A percentile compares a stretch with the other conserved stretches of the same genome.
Evolutionary conservation across 2,888 invertebrate genomes (phyloP).

Genomic region (Latheticus oryzae): DNA sequence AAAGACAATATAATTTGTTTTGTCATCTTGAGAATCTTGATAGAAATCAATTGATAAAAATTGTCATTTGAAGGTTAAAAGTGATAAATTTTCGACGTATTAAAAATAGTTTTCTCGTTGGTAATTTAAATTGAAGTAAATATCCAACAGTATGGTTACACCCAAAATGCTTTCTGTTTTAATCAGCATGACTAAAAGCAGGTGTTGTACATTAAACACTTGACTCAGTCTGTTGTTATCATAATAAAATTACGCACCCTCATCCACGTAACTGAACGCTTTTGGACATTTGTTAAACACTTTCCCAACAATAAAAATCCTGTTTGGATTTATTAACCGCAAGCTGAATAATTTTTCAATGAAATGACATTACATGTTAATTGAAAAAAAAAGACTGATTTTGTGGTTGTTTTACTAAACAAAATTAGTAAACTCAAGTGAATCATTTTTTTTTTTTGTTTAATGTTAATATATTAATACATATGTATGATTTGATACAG

Average conservation of each 20-base stretch:
- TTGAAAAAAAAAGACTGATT: too few species aligned
- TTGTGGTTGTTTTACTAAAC: too few species aligned
- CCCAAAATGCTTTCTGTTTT: conserved; percentile 28
- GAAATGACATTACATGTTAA: conserved; percentile 35
- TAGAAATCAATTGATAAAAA: too few species aligned
- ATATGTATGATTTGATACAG: conserved; percentile 9
- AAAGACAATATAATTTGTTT: too few species aligned
- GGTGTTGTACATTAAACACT: conserved; percentile 29
- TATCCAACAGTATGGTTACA: neutral
- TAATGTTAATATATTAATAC: conserved; percentile 9
- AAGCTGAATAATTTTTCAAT: conserved; percentile 28
- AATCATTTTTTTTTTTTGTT: conserved; percentile 25
- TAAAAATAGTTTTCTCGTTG: conserved; percentile 19
- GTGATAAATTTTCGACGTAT: conserved; percentile 4
- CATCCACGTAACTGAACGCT: neutral
- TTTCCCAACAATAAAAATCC: conserved; percentile 3
- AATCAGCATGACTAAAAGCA: conserved; percentile 33
- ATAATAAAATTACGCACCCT: conserved; percentile 30
- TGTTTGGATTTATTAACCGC: conserved; percentile 10
- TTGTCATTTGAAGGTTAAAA: conserved; percentile 3
- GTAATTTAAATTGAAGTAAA: conserved; percentile 14
- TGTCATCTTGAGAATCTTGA: too few species aligned
- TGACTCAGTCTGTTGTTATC: conserved; percentile 28
- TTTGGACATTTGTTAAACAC: neutral
- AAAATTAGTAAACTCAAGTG: conserved; percentile 12